Evolutionary conservation across 2,113 vertebrate species (phyloP), one percentile per base, ranked within the genome.

Genomic region (Tringa solitaria): DNA sequence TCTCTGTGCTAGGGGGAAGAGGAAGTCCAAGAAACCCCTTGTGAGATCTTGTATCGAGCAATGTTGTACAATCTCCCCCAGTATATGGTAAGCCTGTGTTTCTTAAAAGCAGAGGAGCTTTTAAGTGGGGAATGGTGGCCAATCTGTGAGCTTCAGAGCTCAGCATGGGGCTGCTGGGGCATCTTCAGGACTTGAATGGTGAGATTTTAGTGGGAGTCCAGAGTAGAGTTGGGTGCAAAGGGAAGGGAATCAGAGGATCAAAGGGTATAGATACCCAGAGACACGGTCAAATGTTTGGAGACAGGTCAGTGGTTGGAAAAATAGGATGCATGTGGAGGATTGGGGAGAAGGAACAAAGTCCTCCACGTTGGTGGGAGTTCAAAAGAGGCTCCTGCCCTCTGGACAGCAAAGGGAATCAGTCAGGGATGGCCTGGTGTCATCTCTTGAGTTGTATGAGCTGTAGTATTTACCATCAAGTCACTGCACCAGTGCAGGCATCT

Each of bases 61-160:
- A 99, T 99, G 99, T 89, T 99, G 69, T 98, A 98, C 65, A 99
- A 98, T 84, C 98, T 99, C 74, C 99, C 99, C 18, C 99, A 99
- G 96, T 99, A 99, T 48, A 99, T 99, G 99, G 99, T 99, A 96
- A 99, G 99, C 3, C 24, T 54, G 0, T 0, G 0, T 4, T 35
- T n/a, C 70, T 30, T 19, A 6, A 6, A 54, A 59, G 17, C 10
- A 8, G 48, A 37, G 19, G 8, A 70, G 35, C 12, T 76, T 35
- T 43, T 30, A 82, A 15, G 33, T 0, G 11, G 60, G 84, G 68
- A 45, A 8, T 8, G 68, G 39, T 20, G 53, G 53, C n/a, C 13
- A 8, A 23, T 2, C n/a, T 9, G 64, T 41, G 84, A 81, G 23
- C 63, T 14, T 57, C 72, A 46, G 75, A 53, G 76, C 67, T 89